Conservation (phyloP, 2,888 invertebrate species). For the Clunio marinus region DNA sequence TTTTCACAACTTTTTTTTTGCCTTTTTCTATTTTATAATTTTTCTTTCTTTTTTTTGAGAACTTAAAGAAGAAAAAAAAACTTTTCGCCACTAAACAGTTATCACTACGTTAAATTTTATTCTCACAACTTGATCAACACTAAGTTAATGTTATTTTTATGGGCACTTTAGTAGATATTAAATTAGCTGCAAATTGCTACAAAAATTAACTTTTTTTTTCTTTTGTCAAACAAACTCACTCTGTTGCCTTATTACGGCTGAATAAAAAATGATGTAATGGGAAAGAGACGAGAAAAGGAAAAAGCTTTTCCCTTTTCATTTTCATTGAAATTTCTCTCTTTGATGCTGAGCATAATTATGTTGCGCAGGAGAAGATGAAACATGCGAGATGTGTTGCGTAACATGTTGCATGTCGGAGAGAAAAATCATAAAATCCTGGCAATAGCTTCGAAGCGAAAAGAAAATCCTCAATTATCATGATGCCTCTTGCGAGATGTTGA, state of each 20-base stretch:
- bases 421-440: no score
- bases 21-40: no score
- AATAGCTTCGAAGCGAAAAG: not conserved
- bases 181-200: conserved; percentile 11
- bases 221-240: conserved; percentile 15
- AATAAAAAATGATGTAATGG: conserved; percentile 35
- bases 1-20: conserved; percentile 15
- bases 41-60: not conserved
- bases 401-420: no score
- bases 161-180: conserved; percentile 23
- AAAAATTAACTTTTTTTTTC: conserved; percentile 8
- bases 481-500: no score
- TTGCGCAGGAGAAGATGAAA: no score
- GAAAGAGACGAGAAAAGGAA: not conserved
- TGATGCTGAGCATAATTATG: no score
- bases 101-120: conserved; percentile 1
- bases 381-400: no score
- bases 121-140: conserved; percentile 14
- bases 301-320: no score
- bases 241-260: conserved; percentile 36
- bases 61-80: not conserved
- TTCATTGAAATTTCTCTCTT: no score
- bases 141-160: not conserved
- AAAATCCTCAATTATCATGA: no score
- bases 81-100: not conserved